Conservation (phyloP, 2,113 vertebrate species). For the Gasterosteus nipponicus region DNA sequence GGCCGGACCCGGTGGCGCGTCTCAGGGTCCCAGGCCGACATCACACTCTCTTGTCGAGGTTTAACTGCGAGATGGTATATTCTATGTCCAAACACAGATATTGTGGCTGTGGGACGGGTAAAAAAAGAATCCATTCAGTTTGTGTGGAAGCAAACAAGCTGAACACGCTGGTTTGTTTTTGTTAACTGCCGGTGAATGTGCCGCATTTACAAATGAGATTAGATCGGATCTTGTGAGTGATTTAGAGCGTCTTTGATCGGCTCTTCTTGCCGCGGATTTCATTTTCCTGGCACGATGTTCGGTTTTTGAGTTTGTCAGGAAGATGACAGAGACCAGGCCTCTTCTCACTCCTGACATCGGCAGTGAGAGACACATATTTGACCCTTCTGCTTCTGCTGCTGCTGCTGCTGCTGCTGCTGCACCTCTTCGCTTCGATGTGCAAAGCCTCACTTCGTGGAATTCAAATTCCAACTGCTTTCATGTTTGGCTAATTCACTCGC, state of each 20-base stretch:
- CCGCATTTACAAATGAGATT: neutral
- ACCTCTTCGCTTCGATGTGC: slow-evolving; percentile 52
- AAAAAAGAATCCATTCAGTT: neutral
- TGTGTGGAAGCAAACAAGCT: neutral
- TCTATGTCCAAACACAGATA: slow-evolving; percentile 57
- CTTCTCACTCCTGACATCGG: slow-evolving; percentile 26
- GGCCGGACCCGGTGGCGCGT: slow-evolving; percentile 4
- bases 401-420: slow-evolving; percentile 23
- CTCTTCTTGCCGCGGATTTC: neutral
- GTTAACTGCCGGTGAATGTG: neutral
- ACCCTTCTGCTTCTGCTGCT: slow-evolving; percentile 28
- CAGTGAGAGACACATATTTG: slow-evolving; percentile 12
- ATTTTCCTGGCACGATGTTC: neutral
- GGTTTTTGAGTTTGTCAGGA: slow-evolving; percentile 33
- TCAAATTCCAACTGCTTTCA: slow-evolving; percentile 49
- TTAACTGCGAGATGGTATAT: slow-evolving; percentile 50
- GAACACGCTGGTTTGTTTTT: neutral
- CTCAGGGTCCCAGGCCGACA: slow-evolving; percentile 65
- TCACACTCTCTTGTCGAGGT: slow-evolving; percentile 65
- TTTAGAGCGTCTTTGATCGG: neutral
- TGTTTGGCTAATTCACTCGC: slow-evolving; percentile 35
- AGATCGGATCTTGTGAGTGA: neutral
- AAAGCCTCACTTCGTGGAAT: slow-evolving; percentile 62
- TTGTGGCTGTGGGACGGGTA: neutral
- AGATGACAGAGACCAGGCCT: slow-evolving; percentile 12